Percentiles rank a stretch among this genome's conserved stretches.
These are phyloP conservation scores for Cygnus olor DNA, from an alignment of 2,797 vertebrate genomes.

Conservation along the genomic window DNA sequence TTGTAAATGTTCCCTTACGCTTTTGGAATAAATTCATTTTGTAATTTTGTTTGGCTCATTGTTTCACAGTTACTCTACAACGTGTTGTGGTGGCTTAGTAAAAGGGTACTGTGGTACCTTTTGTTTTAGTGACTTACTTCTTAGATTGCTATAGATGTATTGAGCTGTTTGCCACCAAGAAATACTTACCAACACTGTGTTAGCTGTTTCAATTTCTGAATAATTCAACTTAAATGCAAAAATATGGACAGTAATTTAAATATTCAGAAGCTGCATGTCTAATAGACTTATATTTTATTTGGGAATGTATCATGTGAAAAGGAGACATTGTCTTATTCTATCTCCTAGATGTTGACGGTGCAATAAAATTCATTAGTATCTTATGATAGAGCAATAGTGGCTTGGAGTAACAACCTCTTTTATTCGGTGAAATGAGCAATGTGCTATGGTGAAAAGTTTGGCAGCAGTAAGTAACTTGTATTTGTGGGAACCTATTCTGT, in stretches of 20 bases:
- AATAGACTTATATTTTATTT: not conserved
- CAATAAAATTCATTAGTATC: not conserved
- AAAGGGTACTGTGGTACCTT: not conserved
- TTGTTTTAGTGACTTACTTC: not conserved
- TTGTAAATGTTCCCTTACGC: constrained; percentile 78
- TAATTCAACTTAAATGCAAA: not conserved
- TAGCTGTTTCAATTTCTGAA: not conserved
- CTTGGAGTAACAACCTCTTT: not conserved
- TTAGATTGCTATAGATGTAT: not conserved
- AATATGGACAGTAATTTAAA: not conserved
- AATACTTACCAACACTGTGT: not conserved
- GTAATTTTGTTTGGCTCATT: constrained; percentile 79
- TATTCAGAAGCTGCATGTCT: not conserved
- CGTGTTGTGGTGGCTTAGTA: not conserved
- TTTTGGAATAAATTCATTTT: constrained; percentile 86
- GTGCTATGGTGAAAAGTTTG: not conserved
- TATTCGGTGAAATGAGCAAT: not conserved
- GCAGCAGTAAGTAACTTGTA: not conserved
- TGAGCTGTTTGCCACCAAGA: not conserved
- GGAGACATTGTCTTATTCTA: not conserved
- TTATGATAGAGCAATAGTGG: not conserved
- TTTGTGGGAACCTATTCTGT: rapidly evolving
- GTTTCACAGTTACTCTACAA: constrained; percentile 58
- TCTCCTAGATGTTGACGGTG: not conserved
- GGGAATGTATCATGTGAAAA: not conserved